Percentiles rank a stretch among this genome's conserved stretches.
These are phyloP conservation scores for Tiaroga cobitis DNA, from an alignment of 2,797 vertebrate species.

Conservation along the genomic window DNA sequence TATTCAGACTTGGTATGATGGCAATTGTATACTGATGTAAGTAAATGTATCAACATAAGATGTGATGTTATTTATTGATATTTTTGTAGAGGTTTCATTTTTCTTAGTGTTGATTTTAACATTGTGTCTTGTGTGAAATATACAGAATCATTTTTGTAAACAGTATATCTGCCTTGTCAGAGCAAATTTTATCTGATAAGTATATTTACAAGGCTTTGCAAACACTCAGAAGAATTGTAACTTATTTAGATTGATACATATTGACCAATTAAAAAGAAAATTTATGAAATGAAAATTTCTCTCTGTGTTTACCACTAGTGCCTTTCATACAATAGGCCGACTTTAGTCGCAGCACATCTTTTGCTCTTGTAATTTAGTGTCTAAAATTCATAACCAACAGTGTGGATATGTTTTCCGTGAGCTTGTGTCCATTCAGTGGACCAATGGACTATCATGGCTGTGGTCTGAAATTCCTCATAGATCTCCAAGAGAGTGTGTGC, in stretches of 20 bases:
- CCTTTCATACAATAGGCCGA: neutral
- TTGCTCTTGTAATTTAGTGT: conserved; percentile 5
- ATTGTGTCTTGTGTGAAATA: conserved; percentile 74
- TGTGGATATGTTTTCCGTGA: neutral
- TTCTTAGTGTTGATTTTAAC: conserved; percentile 81
- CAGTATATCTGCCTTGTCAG: conserved; percentile 69
- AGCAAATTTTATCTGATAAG: conserved; percentile 72
- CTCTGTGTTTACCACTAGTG: conserved; percentile 2
- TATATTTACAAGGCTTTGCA: conserved; percentile 77
- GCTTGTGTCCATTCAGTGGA: conserved; percentile 12
- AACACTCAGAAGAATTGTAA: conserved; percentile 72
- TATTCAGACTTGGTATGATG: conserved; percentile 55
- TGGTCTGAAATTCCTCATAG: conserved; percentile 78
- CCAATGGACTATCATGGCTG: conserved; percentile 61
- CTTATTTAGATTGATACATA: conserved; percentile 74
- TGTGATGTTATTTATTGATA: conserved; percentile 87
- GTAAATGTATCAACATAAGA: conserved; percentile 84
- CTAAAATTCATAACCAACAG: neutral
- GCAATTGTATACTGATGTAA: conserved; percentile 82
- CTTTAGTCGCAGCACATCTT: neutral
- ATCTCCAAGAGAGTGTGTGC: conserved; percentile 76
- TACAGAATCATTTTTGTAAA: conserved; percentile 76
- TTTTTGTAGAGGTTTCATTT: conserved; percentile 81
- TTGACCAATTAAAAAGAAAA: conserved; percentile 78
- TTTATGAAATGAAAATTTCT: conserved; percentile 8